Evolutionary conservation across 1,140 invertebrate species (phyloP).

Genomic region (Ceratina australensis): DNA sequence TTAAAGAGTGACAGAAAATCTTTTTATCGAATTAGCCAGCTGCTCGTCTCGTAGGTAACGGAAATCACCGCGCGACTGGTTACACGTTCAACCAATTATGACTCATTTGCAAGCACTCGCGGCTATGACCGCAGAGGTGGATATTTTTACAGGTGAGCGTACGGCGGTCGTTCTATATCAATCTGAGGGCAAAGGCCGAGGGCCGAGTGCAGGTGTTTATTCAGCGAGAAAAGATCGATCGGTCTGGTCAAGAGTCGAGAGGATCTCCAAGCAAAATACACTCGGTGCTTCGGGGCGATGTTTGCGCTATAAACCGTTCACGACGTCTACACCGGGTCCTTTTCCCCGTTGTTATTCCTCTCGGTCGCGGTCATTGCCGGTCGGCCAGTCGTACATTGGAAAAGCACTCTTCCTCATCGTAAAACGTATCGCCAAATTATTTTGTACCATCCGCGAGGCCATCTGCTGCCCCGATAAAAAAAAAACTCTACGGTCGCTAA

Average conservation of each 20-base stretch:
- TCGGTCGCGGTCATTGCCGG: conserved; percentile 19
- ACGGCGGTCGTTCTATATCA: conserved; percentile 4
- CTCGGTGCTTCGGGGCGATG: conserved; percentile 6
- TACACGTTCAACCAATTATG: conserved; percentile 21
- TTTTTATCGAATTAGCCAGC: too few species aligned
- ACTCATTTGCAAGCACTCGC: background rate
- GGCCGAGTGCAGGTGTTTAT: conserved; percentile 35
- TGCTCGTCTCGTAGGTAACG: too few species aligned
- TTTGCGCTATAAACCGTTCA: conserved; percentile 49
- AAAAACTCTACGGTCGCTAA: too few species aligned
- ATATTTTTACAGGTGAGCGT: conserved; percentile 27
- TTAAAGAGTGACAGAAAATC: too few species aligned
- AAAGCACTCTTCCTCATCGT: background rate
- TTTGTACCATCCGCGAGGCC: background rate
- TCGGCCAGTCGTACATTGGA: conserved; percentile 11
- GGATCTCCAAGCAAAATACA: conserved; percentile 31
- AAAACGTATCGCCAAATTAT: conserved; percentile 1
- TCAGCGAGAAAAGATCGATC: conserved; percentile 50
- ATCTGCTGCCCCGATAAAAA: too few species aligned
- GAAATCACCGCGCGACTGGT: too few species aligned
- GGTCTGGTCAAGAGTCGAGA: conserved; percentile 6
- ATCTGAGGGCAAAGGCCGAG: conserved; percentile 14
- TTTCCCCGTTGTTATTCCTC: conserved; percentile 53
- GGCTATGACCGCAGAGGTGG: background rate
- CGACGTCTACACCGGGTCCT: conserved; percentile 27